These are phyloP conservation scores for Drosophila nigromelanica DNA, from an alignment of 1,140 invertebrate species.

Conservation along the genomic window DNA sequence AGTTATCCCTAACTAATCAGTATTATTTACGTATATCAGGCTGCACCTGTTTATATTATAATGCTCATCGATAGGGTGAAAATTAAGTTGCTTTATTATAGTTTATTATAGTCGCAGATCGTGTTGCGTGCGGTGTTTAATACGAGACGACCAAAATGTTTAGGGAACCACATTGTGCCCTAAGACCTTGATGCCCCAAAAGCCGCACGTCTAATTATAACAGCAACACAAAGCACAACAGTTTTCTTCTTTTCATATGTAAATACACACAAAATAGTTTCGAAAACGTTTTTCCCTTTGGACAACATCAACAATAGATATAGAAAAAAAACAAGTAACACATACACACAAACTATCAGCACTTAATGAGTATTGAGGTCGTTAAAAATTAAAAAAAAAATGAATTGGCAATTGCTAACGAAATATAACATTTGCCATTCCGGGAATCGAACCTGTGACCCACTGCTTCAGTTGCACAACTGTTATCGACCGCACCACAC, in stretches of 20 bases:
- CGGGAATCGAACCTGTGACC: too few relatives aligned
- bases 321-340: too few relatives aligned
- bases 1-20: too few relatives aligned
- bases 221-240: conserved; percentile 37
- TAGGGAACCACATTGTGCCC: conserved; percentile 52
- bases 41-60: neutral
- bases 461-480: too few relatives aligned
- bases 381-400: too few relatives aligned
- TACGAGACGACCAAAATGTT: conserved; percentile 23
- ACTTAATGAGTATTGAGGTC: too few relatives aligned
- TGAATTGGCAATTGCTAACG: too few relatives aligned
- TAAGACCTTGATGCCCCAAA: conserved; percentile 55
- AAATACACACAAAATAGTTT: conserved; percentile 29
- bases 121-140: conserved; percentile 10
- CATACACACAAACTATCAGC: too few relatives aligned
- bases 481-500: too few relatives aligned
- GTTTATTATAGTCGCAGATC: neutral
- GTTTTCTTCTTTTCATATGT: neutral
- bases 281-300: conserved; percentile 25
- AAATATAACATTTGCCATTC: too few relatives aligned
- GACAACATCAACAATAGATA: conserved; percentile 30
- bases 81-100: neutral
- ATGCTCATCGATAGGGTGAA: neutral
- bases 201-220: conserved; percentile 67
- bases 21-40: too few relatives aligned